These are phyloP conservation scores for Ridgeia piscesae DNA, from an alignment of 1,140 invertebrate species.

Conservation along the genomic window DNA sequence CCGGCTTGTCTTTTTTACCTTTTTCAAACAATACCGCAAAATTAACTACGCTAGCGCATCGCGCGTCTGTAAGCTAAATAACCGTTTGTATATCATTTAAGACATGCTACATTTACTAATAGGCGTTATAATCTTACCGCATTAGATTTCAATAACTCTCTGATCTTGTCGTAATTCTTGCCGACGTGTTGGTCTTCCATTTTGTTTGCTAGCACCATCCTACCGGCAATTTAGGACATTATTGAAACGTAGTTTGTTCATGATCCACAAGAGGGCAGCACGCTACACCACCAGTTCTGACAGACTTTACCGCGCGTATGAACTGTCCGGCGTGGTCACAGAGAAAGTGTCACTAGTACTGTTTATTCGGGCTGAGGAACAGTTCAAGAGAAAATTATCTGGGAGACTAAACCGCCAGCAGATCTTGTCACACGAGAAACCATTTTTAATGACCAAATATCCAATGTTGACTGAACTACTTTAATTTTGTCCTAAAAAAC, in stretches of 20 bases:
- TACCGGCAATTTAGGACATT: neutral
- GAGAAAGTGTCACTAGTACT: too few species aligned
- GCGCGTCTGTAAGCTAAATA: neutral
- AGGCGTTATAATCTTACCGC: neutral
- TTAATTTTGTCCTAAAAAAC: too few species aligned
- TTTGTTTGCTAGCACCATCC: neutral
- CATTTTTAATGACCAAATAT: too few species aligned
- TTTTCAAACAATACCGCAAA: neutral
- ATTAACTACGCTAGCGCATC: neutral
- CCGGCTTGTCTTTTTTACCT: neutral
- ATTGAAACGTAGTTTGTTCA: neutral
- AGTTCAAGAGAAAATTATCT: too few species aligned
- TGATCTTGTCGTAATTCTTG: neutral
- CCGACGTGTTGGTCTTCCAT: constrained; percentile 3
- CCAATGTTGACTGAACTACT: too few species aligned
- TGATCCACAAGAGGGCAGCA: neutral
- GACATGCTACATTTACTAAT: neutral
- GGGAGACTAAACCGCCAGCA: too few species aligned
- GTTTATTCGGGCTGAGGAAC: too few species aligned
- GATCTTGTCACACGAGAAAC: too few species aligned
- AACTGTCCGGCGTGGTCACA: too few species aligned
- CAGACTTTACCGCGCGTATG: neutral
- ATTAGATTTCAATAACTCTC: neutral
- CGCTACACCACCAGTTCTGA: neutral
- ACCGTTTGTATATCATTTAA: neutral